Conservation (phyloP, 2,888 invertebrate species). For the Nephrocerus scutellatus region DNA sequence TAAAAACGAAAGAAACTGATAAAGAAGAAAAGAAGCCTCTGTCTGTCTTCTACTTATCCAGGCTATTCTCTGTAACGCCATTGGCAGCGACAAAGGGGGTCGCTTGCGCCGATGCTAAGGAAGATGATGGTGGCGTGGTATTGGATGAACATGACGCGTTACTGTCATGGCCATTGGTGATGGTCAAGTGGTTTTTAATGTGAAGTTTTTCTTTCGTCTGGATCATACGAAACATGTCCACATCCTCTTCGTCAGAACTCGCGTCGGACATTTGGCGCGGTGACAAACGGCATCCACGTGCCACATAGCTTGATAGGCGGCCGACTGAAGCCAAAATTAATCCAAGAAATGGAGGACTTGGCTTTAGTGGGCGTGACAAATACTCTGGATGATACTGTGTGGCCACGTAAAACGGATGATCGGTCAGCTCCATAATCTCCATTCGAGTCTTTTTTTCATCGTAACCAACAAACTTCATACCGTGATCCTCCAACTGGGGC, state of each 20-base stretch:
- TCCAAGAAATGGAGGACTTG: slow-evolving; percentile 94
- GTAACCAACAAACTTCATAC: slow-evolving; percentile 82
- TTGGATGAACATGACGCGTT: too few relatives aligned
- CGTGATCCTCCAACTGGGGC: slow-evolving; percentile 66
- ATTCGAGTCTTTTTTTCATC: slow-evolving; percentile 80
- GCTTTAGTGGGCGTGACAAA: slow-evolving; percentile 79
- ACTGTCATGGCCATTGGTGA: slow-evolving; percentile 9
- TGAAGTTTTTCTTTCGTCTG: slow-evolving; percentile 10
- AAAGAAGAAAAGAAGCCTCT: neutral
- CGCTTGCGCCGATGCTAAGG: too few relatives aligned
- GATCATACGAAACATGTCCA: slow-evolving; percentile 17
- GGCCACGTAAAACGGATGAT: slow-evolving; percentile 88
- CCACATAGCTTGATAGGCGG: slow-evolving; percentile 66
- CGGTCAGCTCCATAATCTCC: slow-evolving; percentile 84
- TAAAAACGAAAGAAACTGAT: neutral
- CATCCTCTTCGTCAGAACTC: slow-evolving; percentile 54
- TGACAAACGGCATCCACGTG: slow-evolving; percentile 66
- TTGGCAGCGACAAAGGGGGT: too few relatives aligned
- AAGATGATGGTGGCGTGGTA: too few relatives aligned
- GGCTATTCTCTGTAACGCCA: too few relatives aligned
- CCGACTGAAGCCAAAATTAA: slow-evolving; percentile 83
- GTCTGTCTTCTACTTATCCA: neutral
- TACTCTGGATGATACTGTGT: slow-evolving; percentile 99
- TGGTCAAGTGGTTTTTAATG: slow-evolving; percentile 4
- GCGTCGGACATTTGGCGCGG: slow-evolving; percentile 69